Conservation (phyloP, 1,140 invertebrate species). For the Coptotermes formosanus region DNA sequence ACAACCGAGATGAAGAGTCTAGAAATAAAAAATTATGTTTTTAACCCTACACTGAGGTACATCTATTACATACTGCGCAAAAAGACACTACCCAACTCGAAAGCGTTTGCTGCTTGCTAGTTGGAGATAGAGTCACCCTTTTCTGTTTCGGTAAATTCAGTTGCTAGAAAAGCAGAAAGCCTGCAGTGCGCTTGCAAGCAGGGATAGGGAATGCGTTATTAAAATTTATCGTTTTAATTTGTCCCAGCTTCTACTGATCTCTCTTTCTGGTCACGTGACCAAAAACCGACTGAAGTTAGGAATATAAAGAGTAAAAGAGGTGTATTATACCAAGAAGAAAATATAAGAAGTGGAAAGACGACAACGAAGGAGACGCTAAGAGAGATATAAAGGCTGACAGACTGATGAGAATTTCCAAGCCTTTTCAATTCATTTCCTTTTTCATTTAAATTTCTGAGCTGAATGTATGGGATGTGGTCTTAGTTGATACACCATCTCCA, state of each 20-base stretch:
- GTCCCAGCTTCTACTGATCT: conserved; percentile 11
- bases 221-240: conserved; percentile 34
- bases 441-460: conserved; percentile 29
- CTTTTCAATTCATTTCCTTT: conserved; percentile 30
- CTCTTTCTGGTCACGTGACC: conserved; percentile 26
- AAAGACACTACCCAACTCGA: no score
- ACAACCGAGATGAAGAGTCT: no score
- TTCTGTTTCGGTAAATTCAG: no score
- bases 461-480: conserved; percentile 26
- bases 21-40: no score
- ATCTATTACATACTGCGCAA: no score
- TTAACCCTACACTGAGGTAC: no score
- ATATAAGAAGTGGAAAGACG: not conserved
- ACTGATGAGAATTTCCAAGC: conserved; percentile 27
- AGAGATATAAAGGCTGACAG: not conserved
- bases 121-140: no score
- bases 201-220: conserved; percentile 24
- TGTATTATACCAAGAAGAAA: conserved; percentile 1
- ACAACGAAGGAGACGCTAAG: not conserved
- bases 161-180: no score
- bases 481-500: conserved; percentile 21
- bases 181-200: not conserved
- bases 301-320: conserved; percentile 25
- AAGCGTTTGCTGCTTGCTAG: no score
- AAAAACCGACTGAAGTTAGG: not conserved